These are phyloP conservation scores for Limonius californicus DNA, from an alignment of 1,140 invertebrate species.

Conservation along the genomic window DNA sequence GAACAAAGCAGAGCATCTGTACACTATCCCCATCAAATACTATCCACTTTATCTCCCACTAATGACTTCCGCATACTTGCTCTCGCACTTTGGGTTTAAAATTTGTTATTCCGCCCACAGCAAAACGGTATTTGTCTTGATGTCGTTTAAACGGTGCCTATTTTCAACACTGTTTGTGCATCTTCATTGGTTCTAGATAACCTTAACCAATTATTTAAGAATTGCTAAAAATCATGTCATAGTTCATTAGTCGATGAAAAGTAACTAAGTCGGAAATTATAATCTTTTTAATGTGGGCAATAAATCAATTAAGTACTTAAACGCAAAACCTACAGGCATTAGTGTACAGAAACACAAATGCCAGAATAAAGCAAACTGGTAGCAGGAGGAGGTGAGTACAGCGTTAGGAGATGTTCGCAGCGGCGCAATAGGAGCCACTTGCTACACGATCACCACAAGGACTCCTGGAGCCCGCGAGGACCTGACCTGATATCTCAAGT, in stretches of 20 bases:
- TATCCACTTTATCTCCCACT: not conserved
- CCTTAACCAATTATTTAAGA: no score
- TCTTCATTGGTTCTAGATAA: no score
- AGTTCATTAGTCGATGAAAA: no score
- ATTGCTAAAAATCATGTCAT: no score
- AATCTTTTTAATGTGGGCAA: no score
- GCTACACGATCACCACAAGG: conserved; percentile 8
- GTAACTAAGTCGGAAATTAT: no score
- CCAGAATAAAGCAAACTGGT: conserved; percentile 5
- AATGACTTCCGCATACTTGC: not conserved
- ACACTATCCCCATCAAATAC: conserved; percentile 16
- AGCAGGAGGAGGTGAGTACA: not conserved
- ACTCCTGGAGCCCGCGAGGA: conserved; percentile 9
- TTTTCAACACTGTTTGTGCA: no score
- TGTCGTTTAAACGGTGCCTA: no score
- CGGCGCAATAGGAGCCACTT: conserved; percentile 10
- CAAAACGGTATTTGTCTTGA: no score
- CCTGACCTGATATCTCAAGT: conserved; percentile 13
- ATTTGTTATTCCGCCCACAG: no score
- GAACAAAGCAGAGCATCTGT: conserved; percentile 40
- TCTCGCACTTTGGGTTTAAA: not conserved
- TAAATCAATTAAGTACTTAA: no score
- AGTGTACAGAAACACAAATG: conserved; percentile 1
- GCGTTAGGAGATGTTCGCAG: not conserved
- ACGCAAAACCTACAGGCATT: not conserved